Percentiles rank a stretch among this genome's conserved stretches.
These are phyloP conservation scores for Acanthosoma haemorrhoidale DNA, from an alignment of 2,888 invertebrate genomes.

Conservation along the genomic window DNA sequence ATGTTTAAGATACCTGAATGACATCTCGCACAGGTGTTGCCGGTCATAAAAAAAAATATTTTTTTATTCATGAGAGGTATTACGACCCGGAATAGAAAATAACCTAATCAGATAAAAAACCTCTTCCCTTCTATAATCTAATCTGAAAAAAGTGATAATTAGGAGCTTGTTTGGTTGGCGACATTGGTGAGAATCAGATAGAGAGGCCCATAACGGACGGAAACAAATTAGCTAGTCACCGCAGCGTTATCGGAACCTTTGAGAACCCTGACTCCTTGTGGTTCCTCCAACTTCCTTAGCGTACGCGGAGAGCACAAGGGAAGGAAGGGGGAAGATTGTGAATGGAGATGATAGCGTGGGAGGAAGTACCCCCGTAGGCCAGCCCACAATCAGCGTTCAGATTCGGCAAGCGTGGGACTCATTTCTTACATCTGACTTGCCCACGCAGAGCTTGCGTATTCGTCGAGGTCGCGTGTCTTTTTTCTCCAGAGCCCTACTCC, in stretches of 20 bases:
- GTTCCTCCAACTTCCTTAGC: too few relatives aligned
- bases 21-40: too few relatives aligned
- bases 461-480: slow-evolving; percentile 1
- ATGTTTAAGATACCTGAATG: too few relatives aligned
- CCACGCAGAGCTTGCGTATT: background rate
- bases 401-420: slow-evolving; percentile 14
- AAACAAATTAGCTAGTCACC: background rate
- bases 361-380: slow-evolving; percentile 1
- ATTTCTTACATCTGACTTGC: background rate
- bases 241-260: background rate
- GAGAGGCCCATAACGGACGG: background rate
- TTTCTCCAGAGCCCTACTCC: too few relatives aligned
- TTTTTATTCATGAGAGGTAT: too few relatives aligned
- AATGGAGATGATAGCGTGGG: background rate
- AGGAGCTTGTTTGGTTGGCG: background rate
- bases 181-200: background rate
- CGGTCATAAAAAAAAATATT: too few relatives aligned
- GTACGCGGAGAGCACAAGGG: too few relatives aligned
- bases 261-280: background rate
- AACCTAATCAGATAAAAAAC: too few relatives aligned
- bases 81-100: too few relatives aligned
- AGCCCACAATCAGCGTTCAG: background rate
- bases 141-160: background rate
- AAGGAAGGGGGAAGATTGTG: background rate
- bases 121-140: too few relatives aligned